Percentiles rank a stretch among this genome's conserved stretches.
Evolutionary conservation across 2,797 vertebrate species (phyloP).

Genomic region (Eulemur mongoz): DNA sequence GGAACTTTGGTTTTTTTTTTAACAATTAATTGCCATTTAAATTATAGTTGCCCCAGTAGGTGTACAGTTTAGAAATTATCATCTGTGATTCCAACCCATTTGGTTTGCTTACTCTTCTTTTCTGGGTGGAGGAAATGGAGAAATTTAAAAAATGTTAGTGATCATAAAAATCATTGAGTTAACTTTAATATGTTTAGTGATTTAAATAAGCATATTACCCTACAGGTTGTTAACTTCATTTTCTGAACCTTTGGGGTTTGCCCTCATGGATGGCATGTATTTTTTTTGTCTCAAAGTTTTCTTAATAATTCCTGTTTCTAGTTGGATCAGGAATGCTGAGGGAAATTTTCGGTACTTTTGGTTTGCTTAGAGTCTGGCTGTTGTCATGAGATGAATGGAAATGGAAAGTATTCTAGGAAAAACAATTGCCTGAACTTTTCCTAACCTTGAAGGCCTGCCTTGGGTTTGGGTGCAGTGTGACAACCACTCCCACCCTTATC

Average conservation of each 20-base stretch:
- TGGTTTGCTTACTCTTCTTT: neutral
- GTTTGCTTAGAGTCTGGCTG: slow-evolving; percentile 59
- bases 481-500: neutral
- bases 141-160: neutral
- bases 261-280: neutral
- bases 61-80: slow-evolving; percentile 14
- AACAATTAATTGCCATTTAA: slow-evolving; percentile 77
- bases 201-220: neutral
- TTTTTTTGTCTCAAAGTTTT: slow-evolving; percentile 38
- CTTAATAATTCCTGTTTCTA: slow-evolving; percentile 21
- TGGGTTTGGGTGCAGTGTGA: neutral
- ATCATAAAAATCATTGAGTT: slow-evolving; percentile 41
- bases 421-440: slow-evolving; percentile 61
- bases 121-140: neutral
- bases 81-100: slow-evolving; percentile 28
- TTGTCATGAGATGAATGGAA: slow-evolving; percentile 56
- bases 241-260: slow-evolving; percentile 7
- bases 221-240: neutral
- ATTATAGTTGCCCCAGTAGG: slow-evolving; percentile 65
- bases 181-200: neutral
- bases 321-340: slow-evolving; percentile 30
- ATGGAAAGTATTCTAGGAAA: slow-evolving; percentile 65
- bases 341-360: slow-evolving; percentile 47
- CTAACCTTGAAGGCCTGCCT: slow-evolving; percentile 5
- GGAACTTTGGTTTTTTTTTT: slow-evolving; percentile 73